These are phyloP conservation scores for Pogonocichla stellata DNA, from an alignment of 2,113 vertebrate genomes.

Conservation along the genomic window DNA sequence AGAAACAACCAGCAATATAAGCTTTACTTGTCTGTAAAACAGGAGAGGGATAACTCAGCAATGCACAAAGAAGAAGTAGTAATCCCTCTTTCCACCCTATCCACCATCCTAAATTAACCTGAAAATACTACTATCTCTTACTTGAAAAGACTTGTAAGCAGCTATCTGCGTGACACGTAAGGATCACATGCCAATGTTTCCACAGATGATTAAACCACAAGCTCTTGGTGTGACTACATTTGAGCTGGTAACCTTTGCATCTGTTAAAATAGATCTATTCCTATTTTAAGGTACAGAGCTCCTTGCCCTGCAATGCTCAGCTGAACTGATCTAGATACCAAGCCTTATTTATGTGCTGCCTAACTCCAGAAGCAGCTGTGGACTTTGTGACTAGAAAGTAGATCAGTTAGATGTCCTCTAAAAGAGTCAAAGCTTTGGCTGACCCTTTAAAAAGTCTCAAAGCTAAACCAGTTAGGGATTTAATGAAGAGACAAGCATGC, in stretches of 20 bases:
- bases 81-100: not conserved
- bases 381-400: not conserved
- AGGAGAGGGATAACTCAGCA: not conserved
- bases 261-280: slow-evolving; percentile 7
- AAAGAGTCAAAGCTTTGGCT: not conserved
- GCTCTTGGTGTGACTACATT: not conserved
- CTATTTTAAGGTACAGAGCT: slow-evolving; percentile 47
- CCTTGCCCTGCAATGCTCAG: not conserved
- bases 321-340: not conserved
- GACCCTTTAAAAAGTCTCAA: not conserved
- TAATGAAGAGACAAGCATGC: not conserved
- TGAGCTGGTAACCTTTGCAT: not conserved
- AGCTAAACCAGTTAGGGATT: not conserved
- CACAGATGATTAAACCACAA: not conserved
- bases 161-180: not conserved
- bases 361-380: not conserved
- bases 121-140: not conserved
- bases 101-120: not conserved
- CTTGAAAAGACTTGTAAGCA: not conserved
- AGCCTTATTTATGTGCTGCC: not conserved
- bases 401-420: not conserved
- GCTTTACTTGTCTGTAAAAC: not conserved
- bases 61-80: not conserved
- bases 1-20: not conserved
- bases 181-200: not conserved